Evolutionary conservation across 2,888 invertebrate species (phyloP).

Genomic region (Phlogophora meticulosa): DNA sequence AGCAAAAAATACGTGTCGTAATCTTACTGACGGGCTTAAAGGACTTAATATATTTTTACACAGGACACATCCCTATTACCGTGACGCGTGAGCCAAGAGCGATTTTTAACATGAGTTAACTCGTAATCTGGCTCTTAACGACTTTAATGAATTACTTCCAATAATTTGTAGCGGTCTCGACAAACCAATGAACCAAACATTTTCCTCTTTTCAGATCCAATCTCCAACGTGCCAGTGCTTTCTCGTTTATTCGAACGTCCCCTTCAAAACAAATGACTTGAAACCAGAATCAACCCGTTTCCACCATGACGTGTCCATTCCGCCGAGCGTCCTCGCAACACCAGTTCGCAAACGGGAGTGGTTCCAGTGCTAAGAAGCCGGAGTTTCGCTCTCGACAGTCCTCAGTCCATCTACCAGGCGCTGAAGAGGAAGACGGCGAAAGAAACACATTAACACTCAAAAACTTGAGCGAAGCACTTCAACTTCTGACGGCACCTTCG

Average conservation of each 20-base stretch:
- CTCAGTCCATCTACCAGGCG: conserved; percentile 92
- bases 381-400: conserved; percentile 92
- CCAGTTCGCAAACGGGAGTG: conserved; percentile 88
- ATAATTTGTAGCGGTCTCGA: too few relatives aligned
- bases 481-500: conserved; percentile 95
- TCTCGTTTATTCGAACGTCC: conserved; percentile 25
- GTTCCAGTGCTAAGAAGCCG: conserved; percentile 81
- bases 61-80: too few relatives aligned
- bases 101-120: too few relatives aligned
- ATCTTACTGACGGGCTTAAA: too few relatives aligned
- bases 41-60: too few relatives aligned
- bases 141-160: too few relatives aligned
- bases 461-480: conserved; percentile 95
- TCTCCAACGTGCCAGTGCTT: conserved; percentile 35
- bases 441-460: conserved; percentile 94
- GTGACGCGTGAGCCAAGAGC: too few relatives aligned
- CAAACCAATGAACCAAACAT: conserved; percentile 1
- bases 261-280: conserved; percentile 57
- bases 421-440: conserved; percentile 92
- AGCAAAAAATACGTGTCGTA: too few relatives aligned
- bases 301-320: conserved; percentile 90
- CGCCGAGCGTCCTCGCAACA: conserved; percentile 90
- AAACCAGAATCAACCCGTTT: conserved; percentile 12
- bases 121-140: too few relatives aligned
- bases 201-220: conserved; percentile 52